Conservation (phyloP, 1,140 invertebrate species). For the Gryllus bimaculatus region DNA sequence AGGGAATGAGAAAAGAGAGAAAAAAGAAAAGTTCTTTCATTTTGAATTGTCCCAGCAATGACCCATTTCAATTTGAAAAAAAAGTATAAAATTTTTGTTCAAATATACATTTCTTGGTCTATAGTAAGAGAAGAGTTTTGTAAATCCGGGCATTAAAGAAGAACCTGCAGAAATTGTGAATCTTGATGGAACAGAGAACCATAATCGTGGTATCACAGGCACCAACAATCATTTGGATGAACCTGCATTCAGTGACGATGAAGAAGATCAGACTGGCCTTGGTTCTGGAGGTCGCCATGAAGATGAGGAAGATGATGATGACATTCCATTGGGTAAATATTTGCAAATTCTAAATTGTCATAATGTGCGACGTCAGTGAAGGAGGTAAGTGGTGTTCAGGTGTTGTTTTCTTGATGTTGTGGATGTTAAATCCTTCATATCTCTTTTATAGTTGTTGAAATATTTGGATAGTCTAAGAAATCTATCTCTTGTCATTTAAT, state of each 20-base stretch:
- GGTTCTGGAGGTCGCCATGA: conserved; percentile 10
- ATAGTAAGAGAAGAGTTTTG: background rate
- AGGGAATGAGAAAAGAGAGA: too few relatives aligned
- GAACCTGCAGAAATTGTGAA: conserved; percentile 25
- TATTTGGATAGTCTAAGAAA: too few relatives aligned
- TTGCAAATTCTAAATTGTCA: background rate
- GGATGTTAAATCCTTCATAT: too few relatives aligned
- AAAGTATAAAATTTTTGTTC: background rate
- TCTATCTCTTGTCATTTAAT: too few relatives aligned
- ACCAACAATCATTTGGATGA: conserved; percentile 45
- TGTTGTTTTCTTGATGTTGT: too few relatives aligned
- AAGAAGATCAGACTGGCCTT: conserved; percentile 47
- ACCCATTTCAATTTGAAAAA: too few relatives aligned
- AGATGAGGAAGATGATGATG: conserved; percentile 80
- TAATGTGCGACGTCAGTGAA: background rate
- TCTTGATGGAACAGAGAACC: conserved; percentile 27
- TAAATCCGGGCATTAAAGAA: conserved; percentile 9
- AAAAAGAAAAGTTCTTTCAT: too few relatives aligned
- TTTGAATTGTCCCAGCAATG: too few relatives aligned
- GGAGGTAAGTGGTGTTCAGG: too few relatives aligned
- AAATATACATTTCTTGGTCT: background rate
- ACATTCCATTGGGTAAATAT: conserved; percentile 60
- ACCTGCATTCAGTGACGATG: conserved; percentile 70
- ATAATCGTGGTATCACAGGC: background rate
- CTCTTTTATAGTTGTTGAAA: too few relatives aligned